A percentile compares a stretch with the other conserved stretches of the same genome.
Evolutionary conservation across 2,797 vertebrate genomes (phyloP).

Genomic region (Premnoplex brunnescens): DNA sequence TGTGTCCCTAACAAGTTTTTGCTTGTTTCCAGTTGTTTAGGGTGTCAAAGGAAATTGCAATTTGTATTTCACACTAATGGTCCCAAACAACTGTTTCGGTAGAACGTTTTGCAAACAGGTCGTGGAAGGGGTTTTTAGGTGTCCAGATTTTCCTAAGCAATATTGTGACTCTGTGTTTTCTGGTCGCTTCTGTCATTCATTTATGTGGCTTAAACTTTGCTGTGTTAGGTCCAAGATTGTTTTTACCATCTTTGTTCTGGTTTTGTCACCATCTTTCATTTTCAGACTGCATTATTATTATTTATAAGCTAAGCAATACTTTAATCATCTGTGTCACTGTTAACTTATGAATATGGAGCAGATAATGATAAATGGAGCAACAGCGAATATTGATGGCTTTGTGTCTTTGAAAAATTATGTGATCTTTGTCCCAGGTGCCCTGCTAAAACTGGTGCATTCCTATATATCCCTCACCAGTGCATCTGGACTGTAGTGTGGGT

Average conservation of each 20-base stretch:
- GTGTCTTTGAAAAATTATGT: slow-evolving; percentile 48
- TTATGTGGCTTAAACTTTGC: background rate
- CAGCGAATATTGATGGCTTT: slow-evolving; percentile 66
- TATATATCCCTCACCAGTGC: background rate
- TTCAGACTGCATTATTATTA: slow-evolving; percentile 62
- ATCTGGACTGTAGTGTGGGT: background rate
- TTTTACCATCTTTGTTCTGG: slow-evolving; percentile 47
- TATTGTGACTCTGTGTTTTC: background rate
- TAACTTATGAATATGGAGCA: slow-evolving; percentile 69
- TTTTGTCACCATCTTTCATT: slow-evolving; percentile 63
- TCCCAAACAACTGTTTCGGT: background rate
- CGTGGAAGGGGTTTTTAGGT: background rate
- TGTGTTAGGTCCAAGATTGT: background rate
- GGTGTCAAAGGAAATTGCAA: background rate
- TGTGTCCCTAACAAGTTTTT: background rate
- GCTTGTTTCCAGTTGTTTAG: background rate
- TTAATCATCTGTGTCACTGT: slow-evolving; percentile 70
- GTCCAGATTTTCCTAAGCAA: background rate
- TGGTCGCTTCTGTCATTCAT: background rate
- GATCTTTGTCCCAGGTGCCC: slow-evolving; percentile 46
- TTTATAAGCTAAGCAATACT: slow-evolving; percentile 68
- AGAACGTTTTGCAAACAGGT: background rate
- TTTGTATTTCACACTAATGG: background rate
- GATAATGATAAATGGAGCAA: slow-evolving; percentile 66
- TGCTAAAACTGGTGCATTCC: background rate